These are phyloP conservation scores for Ricordea florida DNA, from an alignment of 92 coral and sea anemone species.

Conservation along the genomic window DNA sequence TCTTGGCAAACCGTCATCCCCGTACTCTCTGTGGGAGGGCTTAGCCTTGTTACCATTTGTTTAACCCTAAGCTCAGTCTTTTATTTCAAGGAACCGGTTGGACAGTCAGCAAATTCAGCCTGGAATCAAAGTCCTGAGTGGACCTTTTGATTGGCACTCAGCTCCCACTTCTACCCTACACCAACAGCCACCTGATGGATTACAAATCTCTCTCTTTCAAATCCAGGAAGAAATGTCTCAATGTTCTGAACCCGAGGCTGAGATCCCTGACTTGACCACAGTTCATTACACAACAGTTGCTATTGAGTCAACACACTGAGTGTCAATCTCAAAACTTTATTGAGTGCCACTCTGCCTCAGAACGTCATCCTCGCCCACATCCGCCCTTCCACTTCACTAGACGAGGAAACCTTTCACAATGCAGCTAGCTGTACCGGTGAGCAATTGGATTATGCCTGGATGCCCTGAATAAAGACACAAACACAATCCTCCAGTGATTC, in stretches of 20 bases:
- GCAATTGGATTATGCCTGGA: slow-evolving; percentile 51
- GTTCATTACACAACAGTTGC: slow-evolving; percentile 29
- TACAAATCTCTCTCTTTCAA: neutral
- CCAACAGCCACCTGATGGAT: neutral
- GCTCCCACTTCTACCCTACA: neutral
- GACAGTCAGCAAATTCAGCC: slow-evolving; percentile 49
- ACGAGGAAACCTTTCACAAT: slow-evolving; percentile 18
- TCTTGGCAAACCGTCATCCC: slow-evolving; percentile 9
- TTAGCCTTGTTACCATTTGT: slow-evolving; percentile 52
- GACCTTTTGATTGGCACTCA: slow-evolving; percentile 44
- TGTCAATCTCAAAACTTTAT: too few relatives aligned
- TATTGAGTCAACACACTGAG: slow-evolving; percentile 36
- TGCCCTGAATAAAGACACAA: slow-evolving; percentile 57
- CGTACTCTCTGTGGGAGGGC: slow-evolving; percentile 43
- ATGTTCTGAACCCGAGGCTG: neutral
- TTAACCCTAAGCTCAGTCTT: slow-evolving; percentile 33
- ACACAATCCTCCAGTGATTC: too few relatives aligned
- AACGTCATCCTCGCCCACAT: slow-evolving; percentile 46
- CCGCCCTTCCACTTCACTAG: slow-evolving; percentile 23
- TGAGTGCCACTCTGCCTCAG: slow-evolving; percentile 5
- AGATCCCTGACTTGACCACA: slow-evolving; percentile 28
- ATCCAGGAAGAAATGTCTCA: neutral
- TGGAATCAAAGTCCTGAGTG: slow-evolving; percentile 50
- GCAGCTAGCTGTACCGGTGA: slow-evolving; percentile 45
- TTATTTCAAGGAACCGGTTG: slow-evolving; percentile 25